Evolutionary conservation across 37 sponge, comb jelly and placozoan genomes (phyloP).

Genomic region (Aphrocallistes beatrix): DNA sequence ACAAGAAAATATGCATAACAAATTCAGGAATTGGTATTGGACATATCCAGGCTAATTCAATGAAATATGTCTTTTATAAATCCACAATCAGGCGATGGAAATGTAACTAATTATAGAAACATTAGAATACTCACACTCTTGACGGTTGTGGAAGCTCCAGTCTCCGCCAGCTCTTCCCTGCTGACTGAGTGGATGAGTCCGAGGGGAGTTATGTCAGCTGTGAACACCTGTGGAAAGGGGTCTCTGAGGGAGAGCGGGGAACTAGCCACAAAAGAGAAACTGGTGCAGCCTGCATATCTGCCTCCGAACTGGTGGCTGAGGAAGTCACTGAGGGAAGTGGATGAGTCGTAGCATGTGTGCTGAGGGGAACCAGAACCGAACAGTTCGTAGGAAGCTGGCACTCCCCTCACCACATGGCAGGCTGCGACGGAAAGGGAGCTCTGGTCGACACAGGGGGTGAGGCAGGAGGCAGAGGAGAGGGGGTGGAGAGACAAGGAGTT

Average conservation of each 20-base stretch:
- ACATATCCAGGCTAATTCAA: no score
- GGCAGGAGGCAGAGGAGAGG: not conserved
- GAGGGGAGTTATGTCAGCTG: not conserved
- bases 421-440: not conserved
- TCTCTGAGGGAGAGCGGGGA: not conserved
- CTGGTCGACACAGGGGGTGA: not conserved
- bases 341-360: not conserved
- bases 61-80: no score
- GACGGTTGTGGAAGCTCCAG: not conserved
- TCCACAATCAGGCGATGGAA: no score
- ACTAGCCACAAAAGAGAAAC: not conserved
- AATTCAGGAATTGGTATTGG: no score
- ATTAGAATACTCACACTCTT: not conserved
- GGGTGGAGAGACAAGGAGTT: not conserved
- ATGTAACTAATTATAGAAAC: not conserved
- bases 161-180: no score
- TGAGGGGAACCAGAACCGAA: not conserved
- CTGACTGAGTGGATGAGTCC: not conserved
- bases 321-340: not conserved
- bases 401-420: not conserved
- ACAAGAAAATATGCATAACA: no score
- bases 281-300: not conserved
- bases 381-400: not conserved
- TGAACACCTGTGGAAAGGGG: not conserved
- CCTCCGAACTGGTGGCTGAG: constrained; percentile 6